phyloP scores from a whole-genome alignment of 1,140 invertebrate genomes.

The Heliconius melpomene region DNA sequence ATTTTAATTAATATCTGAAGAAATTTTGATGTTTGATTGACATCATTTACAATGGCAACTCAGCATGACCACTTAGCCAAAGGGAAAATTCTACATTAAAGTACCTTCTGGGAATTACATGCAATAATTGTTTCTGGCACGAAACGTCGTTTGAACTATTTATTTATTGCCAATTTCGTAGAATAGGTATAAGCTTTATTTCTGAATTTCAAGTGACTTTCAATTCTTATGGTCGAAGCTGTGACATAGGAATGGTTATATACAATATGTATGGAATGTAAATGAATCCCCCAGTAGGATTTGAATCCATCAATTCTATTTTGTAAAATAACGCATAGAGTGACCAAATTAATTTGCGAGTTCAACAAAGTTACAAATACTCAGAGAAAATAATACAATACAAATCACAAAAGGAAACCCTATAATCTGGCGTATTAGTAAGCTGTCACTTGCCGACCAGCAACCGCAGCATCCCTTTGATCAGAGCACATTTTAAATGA shows the following conservation, averaged over 20 bases:
- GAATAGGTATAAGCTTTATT: not conserved
- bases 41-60: conserved; percentile 16
- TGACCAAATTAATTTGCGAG: not conserved
- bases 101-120: conserved; percentile 30
- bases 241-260: too few species aligned
- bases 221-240: not conserved
- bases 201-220: not conserved
- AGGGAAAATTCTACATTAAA: conserved; percentile 33
- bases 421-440: conserved; percentile 71
- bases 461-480: conserved; percentile 62
- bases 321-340: too few species aligned
- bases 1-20: not conserved
- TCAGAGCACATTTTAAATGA: conserved; percentile 65
- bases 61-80: conserved; percentile 19
- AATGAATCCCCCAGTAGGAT: too few species aligned
- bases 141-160: conserved; percentile 2
- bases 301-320: too few species aligned
- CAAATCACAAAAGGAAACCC: conserved; percentile 37
- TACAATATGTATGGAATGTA: too few species aligned
- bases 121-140: conserved; percentile 37
- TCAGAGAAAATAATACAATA: conserved; percentile 3
- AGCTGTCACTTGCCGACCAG: conserved; percentile 59
- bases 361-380: not conserved
- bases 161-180: not conserved
- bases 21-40: conserved; percentile 8